Evolutionary conservation across 2,113 vertebrate species (phyloP).

Genomic region (Conger conger): DNA sequence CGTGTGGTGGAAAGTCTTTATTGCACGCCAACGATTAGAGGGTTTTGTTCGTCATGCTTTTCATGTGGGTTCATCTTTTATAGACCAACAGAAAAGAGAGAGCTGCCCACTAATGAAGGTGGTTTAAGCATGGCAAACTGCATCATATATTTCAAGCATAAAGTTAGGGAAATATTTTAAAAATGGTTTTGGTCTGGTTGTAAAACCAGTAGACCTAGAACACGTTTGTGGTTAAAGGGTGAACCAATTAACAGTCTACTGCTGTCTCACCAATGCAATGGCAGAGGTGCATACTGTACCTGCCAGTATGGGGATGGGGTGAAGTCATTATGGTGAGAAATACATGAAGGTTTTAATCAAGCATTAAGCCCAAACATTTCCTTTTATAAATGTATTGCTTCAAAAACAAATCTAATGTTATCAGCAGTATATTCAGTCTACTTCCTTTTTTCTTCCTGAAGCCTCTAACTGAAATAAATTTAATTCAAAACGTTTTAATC

Average conservation of each 20-base stretch:
- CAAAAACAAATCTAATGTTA: too few species aligned
- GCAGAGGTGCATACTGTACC: background rate
- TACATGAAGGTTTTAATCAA: background rate
- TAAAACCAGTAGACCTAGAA: conserved; percentile 25
- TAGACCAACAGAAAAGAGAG: conserved; percentile 41
- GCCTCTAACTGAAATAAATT: background rate
- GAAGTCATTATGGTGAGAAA: background rate
- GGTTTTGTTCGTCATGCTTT: conserved; percentile 34
- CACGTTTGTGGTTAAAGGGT: background rate
- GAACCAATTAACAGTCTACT: conserved; percentile 6
- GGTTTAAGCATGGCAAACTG: conserved; percentile 53
- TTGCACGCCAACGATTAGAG: conserved; percentile 34
- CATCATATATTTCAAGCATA: conserved; percentile 48
- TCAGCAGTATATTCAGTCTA: background rate
- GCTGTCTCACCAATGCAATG: background rate
- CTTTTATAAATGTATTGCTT: too few species aligned
- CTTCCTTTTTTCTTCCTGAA: background rate
- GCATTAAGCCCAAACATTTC: background rate
- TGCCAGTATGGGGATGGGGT: background rate
- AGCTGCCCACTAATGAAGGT: conserved; percentile 48
- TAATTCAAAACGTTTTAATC: background rate
- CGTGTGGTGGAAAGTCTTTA: conserved; percentile 19
- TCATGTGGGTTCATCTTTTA: conserved; percentile 48
- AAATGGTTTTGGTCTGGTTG: conserved; percentile 30
- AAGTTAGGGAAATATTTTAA: conserved; percentile 50